Evolutionary conservation across 2,888 invertebrate genomes (phyloP), one percentile per base, ranked within the genome.

Genomic region (Trypoxylon attenuatum): DNA sequence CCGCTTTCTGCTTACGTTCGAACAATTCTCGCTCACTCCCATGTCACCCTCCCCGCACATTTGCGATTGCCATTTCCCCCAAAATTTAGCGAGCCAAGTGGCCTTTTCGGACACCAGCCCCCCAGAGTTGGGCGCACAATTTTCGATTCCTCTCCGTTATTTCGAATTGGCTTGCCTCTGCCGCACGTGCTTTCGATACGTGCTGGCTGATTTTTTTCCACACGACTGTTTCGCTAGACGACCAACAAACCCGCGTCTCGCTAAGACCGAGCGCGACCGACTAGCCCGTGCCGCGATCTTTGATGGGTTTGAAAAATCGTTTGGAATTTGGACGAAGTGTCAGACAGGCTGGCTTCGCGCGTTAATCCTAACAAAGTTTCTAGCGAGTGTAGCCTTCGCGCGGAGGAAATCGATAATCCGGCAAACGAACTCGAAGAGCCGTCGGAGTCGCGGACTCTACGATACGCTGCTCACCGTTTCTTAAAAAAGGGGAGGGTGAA

Each of bases 401-500:
- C 33, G 46, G 41, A 16, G 49, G 52, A 52, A 41, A 59, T 71
- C 61, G 59, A 69, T 57, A 70, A 65, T 38, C 43, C 46, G 49
- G 49, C 45, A 43, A 60, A 60, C 67, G 65, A 45, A 65, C 58
- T 73, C 70, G 65, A 69, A 62, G 70, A 73, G 70, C 71, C 68
- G 67, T 73, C 69, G 67, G 63, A 69, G 70, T 56, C 68, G 67
- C 69, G 77, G n/a, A 70, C 73, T 78, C 71, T 64, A 60, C 69
- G 69, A 72, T 64, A 23, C 65, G 54, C 52, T 64, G 54, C 77
- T 78, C 77, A 75, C 71, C 76, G 73, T 81, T 76, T 13, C 33
- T 72, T 71, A 70, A 65, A 64, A 76, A 63, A 60, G 55, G 67
- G 67, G 71, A n/a, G 10, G 33, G 33, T 33, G 33, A 33, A 33